Evolutionary conservation across 2,797 vertebrate species (phyloP).

Genomic region (Sebastes glaucus): DNA sequence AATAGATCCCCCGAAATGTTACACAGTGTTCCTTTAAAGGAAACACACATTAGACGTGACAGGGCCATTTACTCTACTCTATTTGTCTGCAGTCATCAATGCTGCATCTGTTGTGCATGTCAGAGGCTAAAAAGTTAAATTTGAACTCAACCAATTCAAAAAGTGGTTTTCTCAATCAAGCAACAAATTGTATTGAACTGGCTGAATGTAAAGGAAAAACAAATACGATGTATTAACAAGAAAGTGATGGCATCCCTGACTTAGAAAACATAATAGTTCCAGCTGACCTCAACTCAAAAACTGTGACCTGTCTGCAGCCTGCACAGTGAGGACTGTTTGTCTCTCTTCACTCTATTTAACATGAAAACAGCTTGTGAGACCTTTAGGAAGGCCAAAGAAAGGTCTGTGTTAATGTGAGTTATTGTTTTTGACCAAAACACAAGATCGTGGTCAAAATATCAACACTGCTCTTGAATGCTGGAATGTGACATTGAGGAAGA

Average conservation of each 20-base stretch:
- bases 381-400: constrained; percentile 16
- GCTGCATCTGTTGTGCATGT: background rate
- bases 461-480: constrained; percentile 12
- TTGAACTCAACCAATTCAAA: background rate
- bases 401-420: constrained; percentile 5
- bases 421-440: constrained; percentile 53
- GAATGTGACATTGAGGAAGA: constrained; percentile 45
- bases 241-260: background rate
- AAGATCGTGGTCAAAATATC: constrained; percentile 51
- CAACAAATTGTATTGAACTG: background rate
- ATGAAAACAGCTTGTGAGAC: constrained; percentile 25
- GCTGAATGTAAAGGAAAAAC: background rate
- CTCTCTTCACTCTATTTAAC: constrained; percentile 14
- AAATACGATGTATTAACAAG: background rate
- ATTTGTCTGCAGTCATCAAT: background rate
- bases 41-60: background rate
- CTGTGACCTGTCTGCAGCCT: background rate
- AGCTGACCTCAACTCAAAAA: background rate
- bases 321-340: background rate
- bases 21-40: too few species aligned
- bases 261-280: background rate
- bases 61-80: background rate
- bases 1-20: too few species aligned
- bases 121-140: background rate
- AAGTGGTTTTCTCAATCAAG: background rate